Evolutionary conservation across 2,113 vertebrate species (phyloP), one percentile per base, ranked within the genome.

Genomic region (Lontra canadensis): DNA sequence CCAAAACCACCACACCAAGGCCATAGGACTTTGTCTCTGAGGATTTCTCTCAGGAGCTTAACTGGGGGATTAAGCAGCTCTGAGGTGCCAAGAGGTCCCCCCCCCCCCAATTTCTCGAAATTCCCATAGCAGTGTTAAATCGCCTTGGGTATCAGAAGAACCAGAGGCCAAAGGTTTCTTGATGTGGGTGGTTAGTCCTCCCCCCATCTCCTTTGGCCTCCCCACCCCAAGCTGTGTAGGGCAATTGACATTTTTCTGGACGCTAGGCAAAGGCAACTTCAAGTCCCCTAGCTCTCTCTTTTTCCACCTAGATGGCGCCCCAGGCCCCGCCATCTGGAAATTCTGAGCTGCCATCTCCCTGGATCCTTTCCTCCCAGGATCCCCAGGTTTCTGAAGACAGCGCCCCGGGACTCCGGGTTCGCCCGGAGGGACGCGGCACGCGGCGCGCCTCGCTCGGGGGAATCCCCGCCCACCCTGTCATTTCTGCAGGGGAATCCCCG

Each of bases 291-390:
- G 96, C 96, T 96, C 91, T 39, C 52, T 95, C 86, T 80, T 74
- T 44, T 15, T 81, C 69, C 95, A 88, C 80, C 97, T 98, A 96
- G 96, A 82, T 97, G 97, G 98, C 97, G 96, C 97, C 97, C 93
- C 86, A 88, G 73, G 71, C 90, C 82, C 79, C 90, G 26, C 79
- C 85, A 79, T 25, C 18, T 39, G 71, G 81, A 79, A 55, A 78
- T 95, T 36, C 79, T 20, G 83, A 91, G 79, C 90, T 69, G 74
- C 90, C n/a, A 39, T 52, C 88, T 85, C 90, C 47, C 63, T 0
- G 42, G 29, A 63, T 71, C 88, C 17, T 6, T 39, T 92, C 73
- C 95, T 81, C 29, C 89, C 85, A 47, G 93, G 96, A 85, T 61
- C 36, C 94, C 69, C 81, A 29, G 87, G 83, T 86, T 57, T 86